Percentiles rank a stretch among this genome's conserved stretches.
phyloP scores from a whole-genome alignment of 2,888 invertebrate genomes.

The Calephelis perditalis region DNA sequence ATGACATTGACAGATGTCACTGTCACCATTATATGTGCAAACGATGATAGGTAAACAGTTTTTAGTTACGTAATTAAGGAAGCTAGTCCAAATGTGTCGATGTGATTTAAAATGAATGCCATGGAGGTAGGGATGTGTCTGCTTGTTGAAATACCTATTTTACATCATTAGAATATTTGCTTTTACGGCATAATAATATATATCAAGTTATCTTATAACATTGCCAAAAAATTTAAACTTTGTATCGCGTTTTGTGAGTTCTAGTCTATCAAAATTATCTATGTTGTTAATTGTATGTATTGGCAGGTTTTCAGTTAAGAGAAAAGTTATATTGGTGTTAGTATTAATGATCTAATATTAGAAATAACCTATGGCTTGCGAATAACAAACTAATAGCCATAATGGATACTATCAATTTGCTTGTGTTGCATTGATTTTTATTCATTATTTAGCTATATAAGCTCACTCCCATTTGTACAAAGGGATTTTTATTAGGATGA shows the following conservation, averaged over 20 bases:
- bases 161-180: slow-evolving; percentile 36
- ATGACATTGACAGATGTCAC: no score
- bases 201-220: slow-evolving; percentile 33
- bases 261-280: slow-evolving; percentile 73
- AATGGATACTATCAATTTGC: slow-evolving; percentile 66
- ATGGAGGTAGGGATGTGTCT: slow-evolving; percentile 54
- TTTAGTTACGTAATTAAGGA: slow-evolving; percentile 69
- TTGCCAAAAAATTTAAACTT: slow-evolving; percentile 50
- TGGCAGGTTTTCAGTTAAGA: slow-evolving; percentile 33
- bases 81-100: slow-evolving; percentile 75
- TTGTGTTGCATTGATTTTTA: slow-evolving; percentile 73
- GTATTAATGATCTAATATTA: slow-evolving; percentile 71
- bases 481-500: slow-evolving; percentile 31
- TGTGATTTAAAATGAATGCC: slow-evolving; percentile 71
- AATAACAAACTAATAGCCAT: slow-evolving; percentile 76
- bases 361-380: slow-evolving; percentile 72
- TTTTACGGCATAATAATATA: slow-evolving; percentile 38
- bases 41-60: slow-evolving; percentile 45
- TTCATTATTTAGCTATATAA: slow-evolving; percentile 39
- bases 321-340: slow-evolving; percentile 60
- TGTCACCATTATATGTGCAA: no score
- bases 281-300: slow-evolving; percentile 43
- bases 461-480: slow-evolving; percentile 28
- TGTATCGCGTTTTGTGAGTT: slow-evolving; percentile 61
- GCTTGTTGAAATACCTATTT: slow-evolving; percentile 29